A percentile compares a stretch with the other conserved stretches of the same genome.
Conservation (phyloP, 2,797 vertebrate genomes). For the Leptodactylus fallax region DNA sequence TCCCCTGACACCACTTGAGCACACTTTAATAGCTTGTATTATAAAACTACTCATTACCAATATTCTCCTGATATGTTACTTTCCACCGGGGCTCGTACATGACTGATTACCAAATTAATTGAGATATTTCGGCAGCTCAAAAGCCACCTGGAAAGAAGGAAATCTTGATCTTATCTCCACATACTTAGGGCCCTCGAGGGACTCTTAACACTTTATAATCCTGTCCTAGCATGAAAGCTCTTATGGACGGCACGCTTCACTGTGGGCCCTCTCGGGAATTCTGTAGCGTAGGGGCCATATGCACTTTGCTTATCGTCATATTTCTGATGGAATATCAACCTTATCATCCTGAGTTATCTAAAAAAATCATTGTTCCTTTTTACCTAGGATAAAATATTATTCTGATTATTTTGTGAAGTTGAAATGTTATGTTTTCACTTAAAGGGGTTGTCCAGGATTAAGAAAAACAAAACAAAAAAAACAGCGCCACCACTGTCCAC, state of each 20-base stretch:
- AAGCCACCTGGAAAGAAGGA: constrained; percentile 70
- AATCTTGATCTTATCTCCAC: constrained; percentile 69
- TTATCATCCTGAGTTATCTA: neutral
- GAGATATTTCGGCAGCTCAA: constrained; percentile 69
- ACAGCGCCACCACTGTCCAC: neutral
- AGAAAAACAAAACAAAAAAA: neutral
- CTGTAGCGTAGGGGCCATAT: constrained; percentile 58
- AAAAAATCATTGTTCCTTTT: neutral
- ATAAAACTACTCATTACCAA: constrained; percentile 50
- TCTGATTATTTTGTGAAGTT: neutral
- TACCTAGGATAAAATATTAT: neutral
- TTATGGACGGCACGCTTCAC: constrained; percentile 61
- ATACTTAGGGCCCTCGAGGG: constrained; percentile 78
- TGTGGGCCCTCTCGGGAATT: constrained; percentile 43
- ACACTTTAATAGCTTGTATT: constrained; percentile 47
- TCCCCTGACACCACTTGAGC: constrained; percentile 12
- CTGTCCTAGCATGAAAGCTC: constrained; percentile 78
- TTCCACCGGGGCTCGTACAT: constrained; percentile 49
- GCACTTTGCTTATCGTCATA: constrained; percentile 22
- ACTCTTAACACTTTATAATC: constrained; percentile 91
- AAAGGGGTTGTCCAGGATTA: neutral
- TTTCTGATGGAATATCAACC: neutral
- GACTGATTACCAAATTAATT: constrained; percentile 73
- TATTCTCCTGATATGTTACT: constrained; percentile 23
- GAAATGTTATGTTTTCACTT: neutral